A percentile compares a stretch with the other conserved stretches of the same genome.
Evolutionary conservation across 2,113 vertebrate species (phyloP).

Genomic region (Antigone vipio): DNA sequence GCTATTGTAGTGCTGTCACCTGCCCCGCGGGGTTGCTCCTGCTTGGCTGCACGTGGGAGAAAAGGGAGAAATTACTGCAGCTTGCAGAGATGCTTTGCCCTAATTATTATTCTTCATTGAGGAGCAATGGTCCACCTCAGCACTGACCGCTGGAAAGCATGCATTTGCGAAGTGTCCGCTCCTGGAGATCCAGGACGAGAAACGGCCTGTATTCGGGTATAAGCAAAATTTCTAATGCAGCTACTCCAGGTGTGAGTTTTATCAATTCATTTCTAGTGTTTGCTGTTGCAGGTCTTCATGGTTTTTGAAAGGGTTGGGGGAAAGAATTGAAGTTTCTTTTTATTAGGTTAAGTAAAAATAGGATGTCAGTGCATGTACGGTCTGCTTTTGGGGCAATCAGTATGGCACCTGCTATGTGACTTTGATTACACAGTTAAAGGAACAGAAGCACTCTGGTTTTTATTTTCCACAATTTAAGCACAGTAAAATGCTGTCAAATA

Average conservation of each 20-base stretch:
- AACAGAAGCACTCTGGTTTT: not conserved
- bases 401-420: not conserved
- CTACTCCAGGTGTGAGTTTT: not conserved
- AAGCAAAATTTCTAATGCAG: not conserved
- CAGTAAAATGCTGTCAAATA: not conserved
- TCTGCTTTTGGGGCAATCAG: not conserved
- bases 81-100: not conserved
- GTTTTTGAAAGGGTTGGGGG: not conserved
- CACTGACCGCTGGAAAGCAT: not conserved
- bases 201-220: not conserved
- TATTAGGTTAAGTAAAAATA: not conserved
- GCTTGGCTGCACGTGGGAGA: not conserved
- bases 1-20: conserved; percentile 19
- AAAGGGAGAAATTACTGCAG: not conserved
- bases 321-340: not conserved
- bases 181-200: conserved; percentile 7
- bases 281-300: not conserved
- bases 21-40: not conserved
- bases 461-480: not conserved
- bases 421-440: not conserved
- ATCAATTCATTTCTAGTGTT: not conserved
- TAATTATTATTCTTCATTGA: not conserved
- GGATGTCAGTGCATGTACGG: not conserved
- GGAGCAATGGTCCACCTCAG: not conserved
- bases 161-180: not conserved